Base-by-base conservation (phyloP, 2,888 invertebrate species). In the Aphelenchoides bicaudatus region DNA sequence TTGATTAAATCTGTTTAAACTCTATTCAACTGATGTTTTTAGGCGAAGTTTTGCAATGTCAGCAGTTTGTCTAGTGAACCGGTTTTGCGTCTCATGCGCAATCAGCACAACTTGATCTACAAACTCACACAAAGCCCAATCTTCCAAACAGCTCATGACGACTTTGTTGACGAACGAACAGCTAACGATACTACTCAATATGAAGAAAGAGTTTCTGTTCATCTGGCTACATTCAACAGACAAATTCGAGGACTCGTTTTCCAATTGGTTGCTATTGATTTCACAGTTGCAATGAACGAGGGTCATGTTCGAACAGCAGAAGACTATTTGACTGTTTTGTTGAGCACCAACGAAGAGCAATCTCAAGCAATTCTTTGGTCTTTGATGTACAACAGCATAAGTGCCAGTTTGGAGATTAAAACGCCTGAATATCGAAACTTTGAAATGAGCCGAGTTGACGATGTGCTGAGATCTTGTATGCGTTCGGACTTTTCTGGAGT, bases 181-280 rank as follows among this genome's bases (percentile, higher is more conserved):
- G 21, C 13, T 1, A 16, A 27, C n/a, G 52, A 23, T n/a, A 28
- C 8, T 13, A n/a, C 31, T 13, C 28, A 49, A 21, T 13, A 49
- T 16, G 19, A 3, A 19, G 43, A 43, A 8, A 19, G 43, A 10
- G 43, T 43, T 10, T 25, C 43, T 25, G 43, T 43, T n/a, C 43
- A 43, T n/a, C 19, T 51, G 23, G 52, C 37, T 19, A 46, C 34
- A 5, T 21, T 51, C 37, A 21, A 28, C 10, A 59, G 60, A 10
- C 16, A 28, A 23, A 60, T 75, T 46, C 63, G 68, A 30, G 72
- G 74, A n/a, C 64, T 72, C 31, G 71, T 76, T 47, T 66, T 76
- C 19, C 71, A 76, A 57, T 58, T 76, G 34, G 59, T 68, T 5
- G 75, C 76, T 6, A 58, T 75, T 6, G 76, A 76, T 62, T 62